Evolutionary conservation across 2,797 vertebrate species (phyloP).

Genomic region (Amblyraja radiata): DNA sequence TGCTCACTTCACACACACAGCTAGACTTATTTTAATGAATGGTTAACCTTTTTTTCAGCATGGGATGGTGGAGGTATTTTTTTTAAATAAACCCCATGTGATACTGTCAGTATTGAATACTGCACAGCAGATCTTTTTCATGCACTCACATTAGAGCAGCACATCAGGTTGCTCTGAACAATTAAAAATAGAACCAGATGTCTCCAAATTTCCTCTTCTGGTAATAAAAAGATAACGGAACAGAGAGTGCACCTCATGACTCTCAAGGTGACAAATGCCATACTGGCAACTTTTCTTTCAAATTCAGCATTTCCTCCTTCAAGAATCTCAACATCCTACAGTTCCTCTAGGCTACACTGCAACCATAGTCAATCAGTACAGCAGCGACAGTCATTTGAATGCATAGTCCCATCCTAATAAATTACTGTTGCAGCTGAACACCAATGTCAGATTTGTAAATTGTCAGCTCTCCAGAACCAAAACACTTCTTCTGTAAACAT

Average conservation of each 20-base stretch:
- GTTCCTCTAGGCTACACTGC: not conserved
- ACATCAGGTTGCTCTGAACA: not conserved
- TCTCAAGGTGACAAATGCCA: not conserved
- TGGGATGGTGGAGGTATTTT: not conserved
- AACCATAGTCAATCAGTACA: not conserved
- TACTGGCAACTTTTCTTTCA: not conserved
- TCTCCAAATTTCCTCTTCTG: not conserved
- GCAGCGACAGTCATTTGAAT: not conserved
- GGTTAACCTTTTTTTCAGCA: not conserved
- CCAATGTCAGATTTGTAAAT: not conserved
- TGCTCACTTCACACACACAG: not conserved
- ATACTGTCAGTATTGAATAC: not conserved
- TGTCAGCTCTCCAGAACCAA: not conserved
- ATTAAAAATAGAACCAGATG: not conserved
- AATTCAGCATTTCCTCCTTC: not conserved
- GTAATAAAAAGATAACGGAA: not conserved
- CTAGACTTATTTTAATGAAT: not conserved
- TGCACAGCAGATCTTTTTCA: not conserved
- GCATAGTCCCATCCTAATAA: not conserved
- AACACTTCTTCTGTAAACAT: not conserved
- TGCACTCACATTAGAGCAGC: not conserved
- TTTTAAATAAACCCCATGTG: not conserved
- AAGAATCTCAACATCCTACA: not conserved
- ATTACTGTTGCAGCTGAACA: not conserved
- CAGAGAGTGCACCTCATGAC: not conserved